Base-by-base conservation (phyloP, 1,140 invertebrate genomes). In the Lordiphosa clarofinis region DNA sequence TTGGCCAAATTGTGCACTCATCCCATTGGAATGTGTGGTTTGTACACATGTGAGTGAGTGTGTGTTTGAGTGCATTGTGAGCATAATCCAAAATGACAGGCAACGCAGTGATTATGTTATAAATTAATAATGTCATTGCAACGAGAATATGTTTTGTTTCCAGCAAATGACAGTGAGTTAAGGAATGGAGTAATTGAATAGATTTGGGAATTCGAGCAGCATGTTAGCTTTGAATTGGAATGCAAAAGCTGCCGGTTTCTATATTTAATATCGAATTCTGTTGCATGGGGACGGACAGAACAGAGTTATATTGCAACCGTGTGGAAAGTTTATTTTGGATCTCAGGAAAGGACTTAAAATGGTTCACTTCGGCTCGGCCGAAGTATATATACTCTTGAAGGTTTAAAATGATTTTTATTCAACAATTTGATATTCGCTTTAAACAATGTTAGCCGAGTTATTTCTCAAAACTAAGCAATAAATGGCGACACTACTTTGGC, bases 61-160 rank as follows among this genome's bases (percentile, higher is more conserved):
- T 31, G 33, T 35, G 9, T 44, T 38, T 24, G 15, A 38, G n/a
- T 40, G 13, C n/a, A 15, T 31, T 36, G 49, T 31, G 64, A 68
- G 38, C 59, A 60, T 79, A 69, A 70, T 61, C 65, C 60, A 56
- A 53, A 55, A 61, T 72, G 71, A 68, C 76, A 82, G 43, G 49
- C 61, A 81, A 60, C 56, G 50, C 72, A 76, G 67, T 82, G 76
- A 76, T 81, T 81, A 76, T 76, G 67, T 82, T 81, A 81, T 82
- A 75, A 81, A 81, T 82, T 81, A 82, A 53, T 68, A 76, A 82
- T 82, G 56, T 54, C 67, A 81, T 59, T 60, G 78, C 73, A 68
- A 49, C 61, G 67, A 40, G 72, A 53, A 50, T 82, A 72, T 82
- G 63, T 76, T 81, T 63, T 62, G 47, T 74, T 60, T 61, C 62